phyloP scores from a whole-genome alignment of 2,888 invertebrate species.

The Gerris lacustris region DNA sequence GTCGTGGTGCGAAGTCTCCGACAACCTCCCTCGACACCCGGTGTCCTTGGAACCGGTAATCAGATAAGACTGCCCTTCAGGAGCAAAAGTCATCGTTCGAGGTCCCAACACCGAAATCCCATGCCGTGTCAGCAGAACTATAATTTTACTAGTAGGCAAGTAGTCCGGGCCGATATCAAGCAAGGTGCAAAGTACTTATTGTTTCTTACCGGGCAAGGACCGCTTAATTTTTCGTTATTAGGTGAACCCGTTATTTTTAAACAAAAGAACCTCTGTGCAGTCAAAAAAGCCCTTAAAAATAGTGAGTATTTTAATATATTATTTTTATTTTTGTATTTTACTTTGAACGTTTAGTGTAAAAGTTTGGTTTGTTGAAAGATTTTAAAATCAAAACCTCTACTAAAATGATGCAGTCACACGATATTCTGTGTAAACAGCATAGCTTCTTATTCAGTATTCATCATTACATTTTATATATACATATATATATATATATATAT shows the following conservation, averaged over 20 bases:
- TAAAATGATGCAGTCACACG: no score
- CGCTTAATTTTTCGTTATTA: constrained; percentile 45
- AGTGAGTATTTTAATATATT: constrained; percentile 5
- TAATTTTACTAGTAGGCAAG: constrained; percentile 30
- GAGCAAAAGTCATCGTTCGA: neutral
- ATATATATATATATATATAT: no score
- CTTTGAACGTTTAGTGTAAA: no score
- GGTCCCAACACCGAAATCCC: constrained; percentile 18
- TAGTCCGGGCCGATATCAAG: constrained; percentile 45
- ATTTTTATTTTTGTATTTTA: no score
- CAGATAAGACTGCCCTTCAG: neutral
- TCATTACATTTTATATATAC: no score
- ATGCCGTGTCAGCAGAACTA: constrained; percentile 28
- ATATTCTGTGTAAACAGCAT: no score
- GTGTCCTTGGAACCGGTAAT: neutral
- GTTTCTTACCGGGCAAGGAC: constrained; percentile 46
- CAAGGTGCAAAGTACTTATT: constrained; percentile 47
- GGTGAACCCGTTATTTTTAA: constrained; percentile 42
- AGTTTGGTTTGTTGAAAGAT: no score
- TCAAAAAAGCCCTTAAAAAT: constrained; percentile 30
- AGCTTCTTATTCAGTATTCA: no score
- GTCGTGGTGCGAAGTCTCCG: constrained; percentile 39
- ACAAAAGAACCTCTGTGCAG: constrained; percentile 33
- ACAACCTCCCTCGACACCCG: neutral
- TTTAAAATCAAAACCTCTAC: no score